Evolutionary conservation across 2,888 invertebrate genomes (phyloP), one percentile per base, ranked within the genome.

Genomic region (Pandemis cinnamomeana): DNA sequence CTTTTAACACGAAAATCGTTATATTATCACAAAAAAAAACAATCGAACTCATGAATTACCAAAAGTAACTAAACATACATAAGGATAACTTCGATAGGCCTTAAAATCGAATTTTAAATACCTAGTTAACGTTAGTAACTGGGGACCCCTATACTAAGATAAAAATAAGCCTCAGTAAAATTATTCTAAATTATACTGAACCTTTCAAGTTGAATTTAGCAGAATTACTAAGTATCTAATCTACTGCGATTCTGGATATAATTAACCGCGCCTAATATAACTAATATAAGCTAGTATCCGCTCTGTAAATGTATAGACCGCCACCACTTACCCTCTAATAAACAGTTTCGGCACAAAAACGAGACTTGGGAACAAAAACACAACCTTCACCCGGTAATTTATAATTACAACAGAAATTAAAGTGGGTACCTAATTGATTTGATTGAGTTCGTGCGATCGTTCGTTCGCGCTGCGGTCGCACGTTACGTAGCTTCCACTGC

Each of bases 401-500:
- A 60, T 66, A 48, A 61, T 69, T 67, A 60, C 70, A 27, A 61
- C 67, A 41, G 61, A 71, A 67, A 67, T 70, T 71, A 61, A 64
- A 67, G 46, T 71, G 53, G 41, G 20, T 67, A 51, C 10, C 20
- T 63, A 71, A 67, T 71, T 70, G 66, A 66, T 74, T 70, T 74
- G 73, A 74, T 74, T 74, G 70, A 41, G 67, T 67, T 67, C 74
- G 74, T 71, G 71, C 70, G 66, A 67, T 74, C 61, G 70, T 67
- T 36, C 68, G 51, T 46, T 58, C 55, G 68, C 69, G 69, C 79
- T 80, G 79, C 82, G 78, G 77, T 82, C 81, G 82, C 84, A 78
- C 80, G 84, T 80, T 76, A 84, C 78, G 80, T 13, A 7, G 46
- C 42, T 11, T 76, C 79, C 86, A 80, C 80, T 77, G 88, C 72